Evolutionary conservation across 37 sponge, comb jelly and placozoan genomes (phyloP).

Genomic region (Hormiphora californensis): DNA sequence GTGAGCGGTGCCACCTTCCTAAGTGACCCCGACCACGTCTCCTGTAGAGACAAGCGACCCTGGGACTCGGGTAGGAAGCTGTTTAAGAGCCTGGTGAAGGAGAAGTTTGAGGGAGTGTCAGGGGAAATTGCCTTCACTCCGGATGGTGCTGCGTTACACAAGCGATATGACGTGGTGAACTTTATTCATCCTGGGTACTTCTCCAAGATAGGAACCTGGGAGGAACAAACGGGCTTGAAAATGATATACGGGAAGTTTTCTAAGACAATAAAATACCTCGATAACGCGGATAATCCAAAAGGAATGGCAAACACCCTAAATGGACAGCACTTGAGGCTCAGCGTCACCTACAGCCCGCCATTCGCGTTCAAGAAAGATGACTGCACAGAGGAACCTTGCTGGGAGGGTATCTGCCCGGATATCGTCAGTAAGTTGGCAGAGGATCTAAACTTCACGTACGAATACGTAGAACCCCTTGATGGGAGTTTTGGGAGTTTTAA

Average conservation of each 20-base stretch:
- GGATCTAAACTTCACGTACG: neutral
- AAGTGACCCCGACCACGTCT: neutral
- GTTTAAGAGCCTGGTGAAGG: neutral
- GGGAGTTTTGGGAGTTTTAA: neutral
- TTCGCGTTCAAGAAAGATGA: neutral
- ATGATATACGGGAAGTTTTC: neutral
- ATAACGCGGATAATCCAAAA: neutral
- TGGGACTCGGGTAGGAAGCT: neutral
- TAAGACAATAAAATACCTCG: neutral
- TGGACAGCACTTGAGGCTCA: neutral
- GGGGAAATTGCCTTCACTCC: neutral
- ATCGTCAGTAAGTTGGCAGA: neutral
- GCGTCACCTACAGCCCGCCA: conserved; percentile 11
- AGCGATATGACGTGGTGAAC: neutral
- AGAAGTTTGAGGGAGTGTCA: neutral
- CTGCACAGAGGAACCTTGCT: neutral
- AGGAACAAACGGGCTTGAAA: neutral
- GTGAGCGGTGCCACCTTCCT: too few relatives aligned
- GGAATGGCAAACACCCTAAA: neutral
- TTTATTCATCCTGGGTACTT: neutral
- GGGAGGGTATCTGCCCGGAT: neutral
- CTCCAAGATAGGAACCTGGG: neutral
- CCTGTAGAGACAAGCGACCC: neutral
- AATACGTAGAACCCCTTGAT: neutral
- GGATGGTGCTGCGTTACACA: neutral